A percentile compares a stretch with the other conserved stretches of the same genome.
phyloP scores from a whole-genome alignment of 2,113 vertebrate genomes.

The Sturnira hondurensis region DNA sequence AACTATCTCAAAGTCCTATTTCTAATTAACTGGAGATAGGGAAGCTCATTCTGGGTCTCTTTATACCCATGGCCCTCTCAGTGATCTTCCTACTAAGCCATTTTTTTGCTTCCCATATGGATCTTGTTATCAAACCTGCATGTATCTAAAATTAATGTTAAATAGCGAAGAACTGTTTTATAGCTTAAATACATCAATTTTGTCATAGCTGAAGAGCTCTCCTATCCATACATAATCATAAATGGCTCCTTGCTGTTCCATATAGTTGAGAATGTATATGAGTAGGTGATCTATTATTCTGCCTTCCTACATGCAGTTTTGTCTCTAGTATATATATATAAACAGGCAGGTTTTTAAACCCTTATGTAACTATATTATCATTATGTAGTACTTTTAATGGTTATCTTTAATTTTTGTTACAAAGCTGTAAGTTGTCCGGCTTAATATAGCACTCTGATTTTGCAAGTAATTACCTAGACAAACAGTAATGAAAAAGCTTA shows the following conservation, averaged over 20 bases:
- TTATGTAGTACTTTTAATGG: background rate
- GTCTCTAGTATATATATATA: background rate
- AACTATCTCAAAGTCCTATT: background rate
- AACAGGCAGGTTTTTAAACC: background rate
- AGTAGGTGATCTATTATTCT: background rate
- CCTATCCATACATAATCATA: background rate
- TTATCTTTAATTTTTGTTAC: constrained; percentile 14
- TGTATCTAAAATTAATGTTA: constrained; percentile 29
- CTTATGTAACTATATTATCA: background rate
- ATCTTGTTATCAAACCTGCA: background rate
- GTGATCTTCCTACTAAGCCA: background rate
- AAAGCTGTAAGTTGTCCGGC: background rate
- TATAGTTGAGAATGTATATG: background rate
- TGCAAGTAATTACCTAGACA: background rate
- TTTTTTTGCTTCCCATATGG: background rate
- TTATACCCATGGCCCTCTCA: background rate
- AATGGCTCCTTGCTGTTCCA: background rate
- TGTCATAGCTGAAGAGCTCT: background rate
- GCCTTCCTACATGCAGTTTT: background rate
- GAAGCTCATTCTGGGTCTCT: background rate
- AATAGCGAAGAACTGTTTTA: background rate
- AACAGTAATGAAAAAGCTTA: background rate
- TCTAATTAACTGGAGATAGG: background rate
- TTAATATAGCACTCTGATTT: background rate
- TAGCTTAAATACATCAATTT: background rate